These are phyloP conservation scores for Rhyacophila brunnea DNA, from an alignment of 1,140 invertebrate species.

Conservation along the genomic window DNA sequence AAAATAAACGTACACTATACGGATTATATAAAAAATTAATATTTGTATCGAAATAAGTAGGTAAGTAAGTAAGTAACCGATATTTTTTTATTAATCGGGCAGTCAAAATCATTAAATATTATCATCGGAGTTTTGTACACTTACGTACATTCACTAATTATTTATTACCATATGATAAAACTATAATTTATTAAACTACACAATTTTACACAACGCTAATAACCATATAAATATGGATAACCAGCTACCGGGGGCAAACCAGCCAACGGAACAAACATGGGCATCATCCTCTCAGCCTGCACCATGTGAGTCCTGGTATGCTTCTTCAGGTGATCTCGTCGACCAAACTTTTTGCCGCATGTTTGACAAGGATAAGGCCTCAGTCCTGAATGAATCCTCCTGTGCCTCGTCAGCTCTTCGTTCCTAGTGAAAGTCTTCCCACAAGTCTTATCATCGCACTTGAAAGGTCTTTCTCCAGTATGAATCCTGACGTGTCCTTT, in stretches of 20 bases:
- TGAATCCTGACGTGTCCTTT: constrained; percentile 90
- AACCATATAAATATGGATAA: constrained; percentile 52
- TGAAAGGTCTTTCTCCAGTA: constrained; percentile 86
- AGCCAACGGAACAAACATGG: constrained; percentile 50
- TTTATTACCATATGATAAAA: no score
- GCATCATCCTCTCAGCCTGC: constrained; percentile 54
- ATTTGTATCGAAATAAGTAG: no score
- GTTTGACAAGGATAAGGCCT: constrained; percentile 75
- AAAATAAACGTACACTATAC: no score
- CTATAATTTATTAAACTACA: no score
- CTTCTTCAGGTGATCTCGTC: constrained; percentile 86
- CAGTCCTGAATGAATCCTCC: constrained; percentile 83
- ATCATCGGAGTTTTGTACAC: background rate
- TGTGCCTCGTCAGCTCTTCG: constrained; percentile 89
- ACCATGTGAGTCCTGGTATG: constrained; percentile 71
- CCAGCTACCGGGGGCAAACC: constrained; percentile 45
- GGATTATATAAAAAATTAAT: no score
- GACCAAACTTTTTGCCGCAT: constrained; percentile 85
- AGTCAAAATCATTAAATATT: background rate
- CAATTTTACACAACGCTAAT: no score
- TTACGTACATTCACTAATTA: background rate
- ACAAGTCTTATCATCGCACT: constrained; percentile 80
- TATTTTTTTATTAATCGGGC: no score
- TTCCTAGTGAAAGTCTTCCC: constrained; percentile 90
- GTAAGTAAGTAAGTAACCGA: no score